A percentile compares a stretch with the other conserved stretches of the same genome.
These are phyloP conservation scores for Xiphorhynchus elegans DNA, from an alignment of 2,113 vertebrate species.

Conservation along the genomic window DNA sequence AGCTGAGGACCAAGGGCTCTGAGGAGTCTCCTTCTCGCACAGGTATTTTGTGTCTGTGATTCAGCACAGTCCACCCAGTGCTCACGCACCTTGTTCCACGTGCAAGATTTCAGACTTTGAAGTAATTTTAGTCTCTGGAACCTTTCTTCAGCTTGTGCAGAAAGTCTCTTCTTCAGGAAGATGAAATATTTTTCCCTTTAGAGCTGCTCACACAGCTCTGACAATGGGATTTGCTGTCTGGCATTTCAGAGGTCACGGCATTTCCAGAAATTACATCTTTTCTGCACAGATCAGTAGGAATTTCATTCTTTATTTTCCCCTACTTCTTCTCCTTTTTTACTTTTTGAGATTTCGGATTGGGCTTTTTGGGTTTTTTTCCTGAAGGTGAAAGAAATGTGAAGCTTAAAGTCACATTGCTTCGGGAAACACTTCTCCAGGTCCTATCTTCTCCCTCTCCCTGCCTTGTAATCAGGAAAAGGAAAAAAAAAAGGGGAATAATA, in stretches of 20 bases:
- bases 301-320: background rate
- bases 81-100: rapidly evolving
- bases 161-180: background rate
- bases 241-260: background rate
- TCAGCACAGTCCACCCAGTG: background rate
- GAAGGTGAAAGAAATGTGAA: background rate
- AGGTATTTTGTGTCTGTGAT: background rate
- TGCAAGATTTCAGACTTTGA: background rate
- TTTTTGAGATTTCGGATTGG: background rate
- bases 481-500: rapidly evolving
- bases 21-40: background rate
- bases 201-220: background rate
- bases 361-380: background rate
- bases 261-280: background rate
- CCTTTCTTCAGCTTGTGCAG: background rate
- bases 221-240: background rate
- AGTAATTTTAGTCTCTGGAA: background rate
- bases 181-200: background rate
- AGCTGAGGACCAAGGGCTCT: background rate
- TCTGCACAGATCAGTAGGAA: background rate
- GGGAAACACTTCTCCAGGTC: background rate
- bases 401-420: background rate
- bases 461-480: rapidly evolving
- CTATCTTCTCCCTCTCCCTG: background rate
- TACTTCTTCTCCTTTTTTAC: no score